Conservation (phyloP, 2,797 vertebrate species). For the Rhinichthys osculus region DNA sequence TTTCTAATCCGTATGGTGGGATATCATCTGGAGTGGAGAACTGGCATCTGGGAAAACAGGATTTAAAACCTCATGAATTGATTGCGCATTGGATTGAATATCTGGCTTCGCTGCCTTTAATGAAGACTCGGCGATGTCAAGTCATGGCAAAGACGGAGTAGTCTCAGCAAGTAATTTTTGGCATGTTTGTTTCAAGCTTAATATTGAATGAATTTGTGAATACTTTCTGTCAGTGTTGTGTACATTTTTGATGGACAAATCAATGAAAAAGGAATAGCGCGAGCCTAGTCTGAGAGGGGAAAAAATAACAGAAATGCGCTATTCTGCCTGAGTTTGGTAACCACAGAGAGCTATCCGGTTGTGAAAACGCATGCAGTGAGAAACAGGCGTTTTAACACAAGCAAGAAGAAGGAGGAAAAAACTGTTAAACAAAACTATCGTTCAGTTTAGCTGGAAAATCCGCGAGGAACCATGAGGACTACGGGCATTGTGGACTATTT, state of each 20-base stretch:
- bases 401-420: constrained; percentile 52
- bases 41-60: constrained; percentile 58
- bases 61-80: constrained; percentile 47
- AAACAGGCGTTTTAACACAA: constrained; percentile 63
- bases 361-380: constrained; percentile 74
- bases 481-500: constrained; percentile 83
- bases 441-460: constrained; percentile 48
- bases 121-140: constrained; percentile 35
- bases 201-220: constrained; percentile 20
- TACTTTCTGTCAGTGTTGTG: constrained; percentile 19
- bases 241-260: neutral
- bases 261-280: constrained; percentile 43
- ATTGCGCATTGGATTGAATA: constrained; percentile 51
- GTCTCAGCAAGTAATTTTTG: constrained; percentile 37
- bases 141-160: constrained; percentile 40
- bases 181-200: constrained; percentile 51
- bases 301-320: constrained; percentile 51
- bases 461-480: constrained; percentile 80
- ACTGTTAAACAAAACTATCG: constrained; percentile 51
- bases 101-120: constrained; percentile 36
- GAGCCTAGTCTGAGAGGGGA: constrained; percentile 40
- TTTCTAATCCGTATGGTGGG: constrained; percentile 62
- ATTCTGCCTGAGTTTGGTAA: constrained; percentile 46
- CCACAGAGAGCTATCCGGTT: constrained; percentile 14
- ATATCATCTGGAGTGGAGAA: constrained; percentile 65